Evolutionary conservation across 2,797 vertebrate species (phyloP), one percentile per base, ranked within the genome.

Genomic region (Trematomus bernacchii): DNA sequence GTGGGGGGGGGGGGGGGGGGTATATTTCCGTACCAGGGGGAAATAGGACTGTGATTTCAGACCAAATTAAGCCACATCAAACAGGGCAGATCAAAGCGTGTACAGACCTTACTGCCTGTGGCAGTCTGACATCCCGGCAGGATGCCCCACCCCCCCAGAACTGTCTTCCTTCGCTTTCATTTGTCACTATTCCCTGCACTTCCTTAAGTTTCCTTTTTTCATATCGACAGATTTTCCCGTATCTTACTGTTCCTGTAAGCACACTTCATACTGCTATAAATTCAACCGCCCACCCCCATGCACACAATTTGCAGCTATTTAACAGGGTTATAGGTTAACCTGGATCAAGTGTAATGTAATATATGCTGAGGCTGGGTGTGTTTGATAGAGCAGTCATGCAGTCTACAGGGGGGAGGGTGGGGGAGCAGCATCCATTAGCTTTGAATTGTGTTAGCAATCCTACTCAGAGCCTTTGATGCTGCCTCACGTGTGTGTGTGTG

Each of bases 41-140:
- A 89, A 92, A 92, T 89, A 72, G 57, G 66, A 79, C 86, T 92
- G 85, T 86, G 90, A 93, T 93, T 93, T 92, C 90, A 90, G 87
- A 90, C 82, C 79, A 92, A 95, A 94, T 93, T 87, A 93, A 87
- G 83, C 79, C 84, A 93, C 92, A 92, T 95, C 93, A 94, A 93
- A 93, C 89, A 77, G 69, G 64, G 78, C 72, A 80, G 91, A 94
- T 94, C 89, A 94, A 93, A 94, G 89, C 55, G 80, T 63, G 52
- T 57, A 73, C 78, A 85, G 69, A 70, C 78, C 71, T 71, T 58
- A 64, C 80, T 85, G 83, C 84, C 83, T 85, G 79, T 85, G 85
- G 72, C 69, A 76, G 82, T 73, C 76, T 85, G 87, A 88, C 86
- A 88, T 89, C 76, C 76, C 21, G 2, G 70, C 63, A 60, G 69